These are phyloP conservation scores for Musca domestica DNA, from an alignment of 1,140 invertebrate species.

Conservation along the genomic window DNA sequence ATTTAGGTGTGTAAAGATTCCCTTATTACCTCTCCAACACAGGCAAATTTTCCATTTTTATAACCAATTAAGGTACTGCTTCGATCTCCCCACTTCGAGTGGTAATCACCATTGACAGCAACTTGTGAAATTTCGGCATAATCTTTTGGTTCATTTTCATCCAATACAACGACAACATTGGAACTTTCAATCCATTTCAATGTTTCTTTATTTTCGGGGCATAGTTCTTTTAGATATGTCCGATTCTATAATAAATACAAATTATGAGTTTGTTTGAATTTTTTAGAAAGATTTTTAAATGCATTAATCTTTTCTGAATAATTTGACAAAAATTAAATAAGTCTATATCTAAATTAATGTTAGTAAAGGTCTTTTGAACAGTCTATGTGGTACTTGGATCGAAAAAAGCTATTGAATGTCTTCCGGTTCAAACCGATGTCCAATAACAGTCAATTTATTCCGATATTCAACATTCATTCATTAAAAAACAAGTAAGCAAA, in stretches of 20 bases:
- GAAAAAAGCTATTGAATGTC: too few species aligned
- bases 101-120: conserved; percentile 54
- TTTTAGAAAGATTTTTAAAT: too few species aligned
- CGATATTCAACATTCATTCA: too few species aligned
- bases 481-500: too few species aligned
- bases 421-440: too few species aligned
- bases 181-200: conserved; percentile 66
- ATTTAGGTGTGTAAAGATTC: background rate
- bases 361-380: too few species aligned
- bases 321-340: too few species aligned
- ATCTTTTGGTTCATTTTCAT: conserved; percentile 56
- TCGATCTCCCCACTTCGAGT: conserved; percentile 61
- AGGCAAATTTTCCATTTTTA: conserved; percentile 56
- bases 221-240: conserved; percentile 57
- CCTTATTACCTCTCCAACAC: conserved; percentile 42
- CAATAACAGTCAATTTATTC: too few species aligned
- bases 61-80: conserved; percentile 55
- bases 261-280: background rate
- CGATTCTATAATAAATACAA: conserved; percentile 39
- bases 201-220: conserved; percentile 61
- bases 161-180: conserved; percentile 62
- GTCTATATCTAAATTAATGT: too few species aligned
- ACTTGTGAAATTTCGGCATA: conserved; percentile 50
- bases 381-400: too few species aligned
- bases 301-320: too few species aligned